Conservation (phyloP, 1,140 invertebrate species). For the Drosophila albomicans region DNA sequence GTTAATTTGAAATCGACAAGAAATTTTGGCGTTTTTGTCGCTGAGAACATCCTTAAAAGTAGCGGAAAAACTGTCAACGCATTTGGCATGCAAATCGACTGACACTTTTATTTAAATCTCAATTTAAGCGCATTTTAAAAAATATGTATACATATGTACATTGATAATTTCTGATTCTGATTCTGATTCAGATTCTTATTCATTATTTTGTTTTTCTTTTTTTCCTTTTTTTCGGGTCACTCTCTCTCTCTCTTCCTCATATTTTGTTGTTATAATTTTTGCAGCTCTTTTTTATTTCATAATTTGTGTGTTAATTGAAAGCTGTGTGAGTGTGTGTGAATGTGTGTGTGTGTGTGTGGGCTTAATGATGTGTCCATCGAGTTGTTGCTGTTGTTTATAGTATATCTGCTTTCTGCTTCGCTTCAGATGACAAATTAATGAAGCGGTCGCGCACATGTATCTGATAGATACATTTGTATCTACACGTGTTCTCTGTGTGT, state of each 20-base stretch:
- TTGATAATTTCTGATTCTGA: conserved; percentile 45
- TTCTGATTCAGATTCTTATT: background rate
- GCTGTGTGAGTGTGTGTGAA: conserved; percentile 35
- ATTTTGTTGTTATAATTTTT: too few species aligned
- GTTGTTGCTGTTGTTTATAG: conserved; percentile 5
- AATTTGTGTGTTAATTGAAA: conserved; percentile 71
- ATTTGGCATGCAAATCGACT: conserved; percentile 41
- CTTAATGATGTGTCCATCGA: conserved; percentile 57
- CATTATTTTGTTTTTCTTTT: background rate
- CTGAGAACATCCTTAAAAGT: background rate
- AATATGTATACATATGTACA: conserved; percentile 10
- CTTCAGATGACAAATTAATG: conserved; percentile 80
- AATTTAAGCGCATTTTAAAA: conserved; percentile 55
- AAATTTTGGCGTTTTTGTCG: background rate
- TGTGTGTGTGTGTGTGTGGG: conserved; percentile 22
- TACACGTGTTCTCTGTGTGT: conserved; percentile 14
- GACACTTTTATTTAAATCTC: conserved; percentile 68
- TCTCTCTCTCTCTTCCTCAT: too few species aligned
- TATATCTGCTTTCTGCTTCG: conserved; percentile 61
- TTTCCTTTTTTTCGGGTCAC: background rate
- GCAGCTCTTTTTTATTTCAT: conserved; percentile 9
- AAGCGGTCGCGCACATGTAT: conserved; percentile 51
- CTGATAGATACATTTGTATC: conserved; percentile 40
- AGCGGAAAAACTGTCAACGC: conserved; percentile 21
- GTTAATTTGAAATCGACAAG: too few species aligned